These are phyloP conservation scores for Toxotes lorentzi DNA, from an alignment of 2,797 vertebrate species.

Conservation along the genomic window DNA sequence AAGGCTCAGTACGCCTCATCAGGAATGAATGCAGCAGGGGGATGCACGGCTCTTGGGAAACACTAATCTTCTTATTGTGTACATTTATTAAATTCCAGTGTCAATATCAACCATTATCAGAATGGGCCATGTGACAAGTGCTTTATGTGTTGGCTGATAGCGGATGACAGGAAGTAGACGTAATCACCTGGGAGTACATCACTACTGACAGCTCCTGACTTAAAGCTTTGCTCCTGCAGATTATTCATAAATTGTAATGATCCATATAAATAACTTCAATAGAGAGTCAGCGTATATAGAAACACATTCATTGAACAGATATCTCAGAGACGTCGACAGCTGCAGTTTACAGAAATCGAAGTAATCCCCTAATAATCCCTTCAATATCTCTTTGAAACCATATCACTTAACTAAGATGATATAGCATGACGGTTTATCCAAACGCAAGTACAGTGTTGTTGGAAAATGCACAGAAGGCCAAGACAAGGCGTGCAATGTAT, in stretches of 20 bases:
- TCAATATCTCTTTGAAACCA: slow-evolving; percentile 56
- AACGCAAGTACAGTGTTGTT: neutral
- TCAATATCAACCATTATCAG: slow-evolving; percentile 80
- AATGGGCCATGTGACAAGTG: slow-evolving; percentile 73
- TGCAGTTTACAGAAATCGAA: slow-evolving; percentile 39
- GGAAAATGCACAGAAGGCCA: neutral
- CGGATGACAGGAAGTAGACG: slow-evolving; percentile 74
- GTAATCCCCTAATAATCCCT: slow-evolving; percentile 57
- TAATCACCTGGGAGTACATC: slow-evolving; percentile 78
- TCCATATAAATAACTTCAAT: slow-evolving; percentile 67
- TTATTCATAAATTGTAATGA: slow-evolving; percentile 68
- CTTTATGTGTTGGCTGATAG: slow-evolving; percentile 74
- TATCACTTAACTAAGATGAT: slow-evolving; percentile 40
- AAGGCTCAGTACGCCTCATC: slow-evolving; percentile 68
- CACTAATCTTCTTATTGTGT: slow-evolving; percentile 81
- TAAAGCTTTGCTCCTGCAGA: slow-evolving; percentile 70
- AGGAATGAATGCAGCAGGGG: slow-evolving; percentile 65
- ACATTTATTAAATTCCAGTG: slow-evolving; percentile 83
- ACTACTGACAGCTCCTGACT: slow-evolving; percentile 72
- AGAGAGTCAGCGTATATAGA: slow-evolving; percentile 28
- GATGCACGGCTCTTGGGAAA: slow-evolving; percentile 73
- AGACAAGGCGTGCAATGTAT: slow-evolving; percentile 7
- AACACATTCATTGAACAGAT: slow-evolving; percentile 48
- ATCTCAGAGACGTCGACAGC: slow-evolving; percentile 33
- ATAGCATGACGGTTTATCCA: slow-evolving; percentile 21